A percentile compares a stretch with the other conserved stretches of the same genome.
phyloP scores from a whole-genome alignment of 1,140 invertebrate genomes.

The Leptoteleia sp. region DNA sequence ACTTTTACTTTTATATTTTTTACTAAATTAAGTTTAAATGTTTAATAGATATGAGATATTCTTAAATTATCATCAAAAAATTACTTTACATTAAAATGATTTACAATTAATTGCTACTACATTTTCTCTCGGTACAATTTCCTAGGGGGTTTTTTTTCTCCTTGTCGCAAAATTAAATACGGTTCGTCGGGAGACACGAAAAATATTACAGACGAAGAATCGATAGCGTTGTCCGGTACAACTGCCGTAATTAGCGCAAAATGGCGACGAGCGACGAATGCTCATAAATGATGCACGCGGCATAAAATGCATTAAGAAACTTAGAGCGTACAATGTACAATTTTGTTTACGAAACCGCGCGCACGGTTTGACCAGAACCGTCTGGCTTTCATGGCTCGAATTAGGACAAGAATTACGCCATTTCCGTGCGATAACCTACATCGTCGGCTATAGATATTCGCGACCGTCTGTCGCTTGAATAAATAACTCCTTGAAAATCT shows the following conservation, averaged over 20 bases:
- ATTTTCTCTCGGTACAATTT: no score
- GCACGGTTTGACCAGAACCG: conserved; percentile 22
- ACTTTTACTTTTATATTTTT: no score
- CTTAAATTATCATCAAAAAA: no score
- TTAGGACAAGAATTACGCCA: conserved; percentile 76
- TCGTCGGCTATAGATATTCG: conserved; percentile 64
- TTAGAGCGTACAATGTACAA: conserved; percentile 33
- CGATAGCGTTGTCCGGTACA: conserved; percentile 56
- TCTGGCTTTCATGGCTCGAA: conserved; percentile 61
- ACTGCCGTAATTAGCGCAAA: conserved; percentile 65
- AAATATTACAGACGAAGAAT: conserved; percentile 50
- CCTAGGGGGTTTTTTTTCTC: no score
- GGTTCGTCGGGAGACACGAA: conserved; percentile 43
- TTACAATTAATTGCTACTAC: no score
- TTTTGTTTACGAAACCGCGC: conserved; percentile 58
- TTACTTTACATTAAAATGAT: not conserved
- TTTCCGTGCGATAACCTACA: conserved; percentile 78
- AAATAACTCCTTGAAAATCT: conserved; percentile 79
- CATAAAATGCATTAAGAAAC: conserved; percentile 65
- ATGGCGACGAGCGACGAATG: conserved; percentile 64
- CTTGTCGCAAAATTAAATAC: conserved; percentile 20
- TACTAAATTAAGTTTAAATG: no score
- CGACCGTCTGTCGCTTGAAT: conserved; percentile 77
- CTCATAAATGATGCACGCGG: conserved; percentile 56
- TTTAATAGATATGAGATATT: no score